Percentiles rank a stretch among this genome's conserved stretches.
These are phyloP conservation scores for Lepidocyrtoides sp. DNA, from an alignment of 2,888 invertebrate genomes.

Conservation along the genomic window DNA sequence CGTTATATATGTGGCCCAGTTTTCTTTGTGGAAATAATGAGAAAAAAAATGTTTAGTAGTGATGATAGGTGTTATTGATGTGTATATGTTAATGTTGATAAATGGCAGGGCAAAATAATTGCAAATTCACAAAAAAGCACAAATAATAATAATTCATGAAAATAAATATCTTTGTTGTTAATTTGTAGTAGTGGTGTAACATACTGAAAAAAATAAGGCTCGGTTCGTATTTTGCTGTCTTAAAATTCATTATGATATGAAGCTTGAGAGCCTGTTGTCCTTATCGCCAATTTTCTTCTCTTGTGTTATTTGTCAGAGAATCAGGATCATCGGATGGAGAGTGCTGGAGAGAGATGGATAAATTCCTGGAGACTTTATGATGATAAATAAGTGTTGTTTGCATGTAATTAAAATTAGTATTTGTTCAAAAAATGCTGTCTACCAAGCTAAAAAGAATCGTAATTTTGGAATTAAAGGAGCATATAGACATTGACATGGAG, in stretches of 20 bases:
- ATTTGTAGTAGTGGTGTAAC: slow-evolving; percentile 17
- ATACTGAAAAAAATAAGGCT: background rate
- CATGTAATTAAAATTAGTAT: slow-evolving; percentile 16
- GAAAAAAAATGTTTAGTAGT: background rate
- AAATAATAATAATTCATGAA: slow-evolving; percentile 11
- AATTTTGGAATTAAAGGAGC: background rate
- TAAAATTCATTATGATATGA: background rate
- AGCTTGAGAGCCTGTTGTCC: slow-evolving; percentile 32
- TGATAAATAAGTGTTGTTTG: slow-evolving; percentile 39
- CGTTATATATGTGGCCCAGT: slow-evolving; percentile 51
- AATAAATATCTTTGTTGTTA: slow-evolving; percentile 1
- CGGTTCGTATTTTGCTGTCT: background rate
- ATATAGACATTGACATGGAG: slow-evolving; percentile 51
- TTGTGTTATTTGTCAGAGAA: slow-evolving; percentile 36
- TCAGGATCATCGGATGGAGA: slow-evolving; percentile 41
- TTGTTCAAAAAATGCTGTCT: background rate
- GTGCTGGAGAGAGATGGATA: slow-evolving; percentile 22
- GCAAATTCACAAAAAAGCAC: slow-evolving; percentile 19
- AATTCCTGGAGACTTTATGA: slow-evolving; percentile 24
- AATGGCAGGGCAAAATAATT: background rate
- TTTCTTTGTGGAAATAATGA: slow-evolving; percentile 11
- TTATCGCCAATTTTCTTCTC: slow-evolving; percentile 45
- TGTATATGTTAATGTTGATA: background rate
- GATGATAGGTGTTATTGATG: background rate
- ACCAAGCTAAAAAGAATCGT: background rate